Evolutionary conservation across 2,113 vertebrate genomes (phyloP).

Genomic region (Gila orcuttii): DNA sequence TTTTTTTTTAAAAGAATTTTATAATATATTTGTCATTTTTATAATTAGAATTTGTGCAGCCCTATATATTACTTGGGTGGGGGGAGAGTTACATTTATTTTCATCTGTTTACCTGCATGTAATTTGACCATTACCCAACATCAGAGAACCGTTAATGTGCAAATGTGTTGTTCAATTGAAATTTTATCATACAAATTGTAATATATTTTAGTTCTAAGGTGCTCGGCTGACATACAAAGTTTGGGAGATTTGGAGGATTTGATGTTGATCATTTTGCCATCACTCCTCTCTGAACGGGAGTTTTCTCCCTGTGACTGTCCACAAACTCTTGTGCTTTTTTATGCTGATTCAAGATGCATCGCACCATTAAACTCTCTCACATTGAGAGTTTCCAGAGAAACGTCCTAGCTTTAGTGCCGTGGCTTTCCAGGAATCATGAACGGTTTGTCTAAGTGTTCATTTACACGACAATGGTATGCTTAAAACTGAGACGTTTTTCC

Average conservation of each 20-base stretch:
- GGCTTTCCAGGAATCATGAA: conserved; percentile 55
- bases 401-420: conserved; percentile 23
- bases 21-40: too few relatives aligned
- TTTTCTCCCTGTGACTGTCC: neutral
- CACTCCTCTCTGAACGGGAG: neutral
- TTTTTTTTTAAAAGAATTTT: too few relatives aligned
- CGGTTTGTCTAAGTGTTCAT: neutral
- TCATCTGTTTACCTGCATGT: too few relatives aligned
- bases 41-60: too few relatives aligned
- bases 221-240: neutral
- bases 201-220: neutral
- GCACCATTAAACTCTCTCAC: neutral
- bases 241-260: neutral
- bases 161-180: too few relatives aligned
- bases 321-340: neutral
- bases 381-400: neutral
- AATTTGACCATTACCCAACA: too few relatives aligned
- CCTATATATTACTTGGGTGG: too few relatives aligned
- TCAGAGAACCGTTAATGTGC: too few relatives aligned
- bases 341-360: neutral
- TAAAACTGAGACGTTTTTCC: too few relatives aligned
- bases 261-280: neutral
- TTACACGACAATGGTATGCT: too few relatives aligned
- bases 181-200: too few relatives aligned
- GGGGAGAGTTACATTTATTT: too few relatives aligned